Percentiles rank a stretch among this genome's conserved stretches.
Conservation (phyloP, 2,113 vertebrate genomes). For the Nothobranchius furzeri region DNA sequence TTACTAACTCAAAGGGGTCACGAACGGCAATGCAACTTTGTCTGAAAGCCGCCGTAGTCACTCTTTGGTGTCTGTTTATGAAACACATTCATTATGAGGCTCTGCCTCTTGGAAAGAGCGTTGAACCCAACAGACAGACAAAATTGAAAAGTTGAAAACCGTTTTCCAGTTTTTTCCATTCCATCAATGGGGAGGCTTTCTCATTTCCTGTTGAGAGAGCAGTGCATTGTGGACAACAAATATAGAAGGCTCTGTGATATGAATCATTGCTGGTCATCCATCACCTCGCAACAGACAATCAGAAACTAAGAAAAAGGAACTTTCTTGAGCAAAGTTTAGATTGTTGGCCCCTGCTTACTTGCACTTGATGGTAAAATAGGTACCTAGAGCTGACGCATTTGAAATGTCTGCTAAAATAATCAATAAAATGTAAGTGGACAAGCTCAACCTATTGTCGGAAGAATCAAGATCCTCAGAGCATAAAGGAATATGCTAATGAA, state of each 20-base stretch:
- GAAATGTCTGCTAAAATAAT: conserved; percentile 10
- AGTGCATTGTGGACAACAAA: conserved; percentile 60
- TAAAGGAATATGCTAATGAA: conserved; percentile 53
- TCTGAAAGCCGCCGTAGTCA: neutral
- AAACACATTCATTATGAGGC: conserved; percentile 66
- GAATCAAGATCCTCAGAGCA: conserved; percentile 42
- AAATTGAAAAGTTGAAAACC: conserved; percentile 65
- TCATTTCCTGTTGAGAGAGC: conserved; percentile 71
- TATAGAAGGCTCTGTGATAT: conserved; percentile 49
- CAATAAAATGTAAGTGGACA: conserved; percentile 17
- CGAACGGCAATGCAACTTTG: neutral
- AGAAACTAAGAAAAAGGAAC: conserved; percentile 10
- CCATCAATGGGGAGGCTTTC: conserved; percentile 45
- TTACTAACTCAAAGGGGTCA: conserved; percentile 73
- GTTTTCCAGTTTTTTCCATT: conserved; percentile 12
- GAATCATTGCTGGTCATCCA: conserved; percentile 61
- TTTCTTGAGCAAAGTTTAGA: conserved; percentile 39
- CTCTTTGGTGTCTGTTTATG: conserved; percentile 55
- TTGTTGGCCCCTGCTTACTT: neutral
- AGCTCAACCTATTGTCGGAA: conserved; percentile 19
- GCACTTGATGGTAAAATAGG: conserved; percentile 1
- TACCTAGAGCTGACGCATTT: neutral
- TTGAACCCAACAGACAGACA: conserved; percentile 24
- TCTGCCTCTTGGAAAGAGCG: conserved; percentile 23
- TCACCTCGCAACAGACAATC: conserved; percentile 41